Evolutionary conservation across 2,888 invertebrate species (phyloP), one percentile per base, ranked within the genome.

Genomic region (Mythimna impura): DNA sequence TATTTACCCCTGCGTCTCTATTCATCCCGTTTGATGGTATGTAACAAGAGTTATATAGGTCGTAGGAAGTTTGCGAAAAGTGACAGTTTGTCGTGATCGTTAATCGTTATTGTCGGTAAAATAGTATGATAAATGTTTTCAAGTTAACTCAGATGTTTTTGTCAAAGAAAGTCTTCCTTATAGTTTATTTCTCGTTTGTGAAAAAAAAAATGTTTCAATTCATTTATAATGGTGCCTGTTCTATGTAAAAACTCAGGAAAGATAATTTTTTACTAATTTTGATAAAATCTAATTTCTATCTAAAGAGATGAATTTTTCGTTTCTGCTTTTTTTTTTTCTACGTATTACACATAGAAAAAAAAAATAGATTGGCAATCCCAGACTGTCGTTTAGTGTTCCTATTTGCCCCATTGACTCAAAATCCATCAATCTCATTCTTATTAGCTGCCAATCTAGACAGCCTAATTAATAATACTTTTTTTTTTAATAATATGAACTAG

Each of bases 61-160:
- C 30, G 30, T 30, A 57, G 17, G 3, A 57, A 25, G 25, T 47
- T 50, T 36, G 14, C 1, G 25, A 40, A 40, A 25, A 25, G 6
- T 6, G 12, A 5, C 34, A 60, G n/a, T 36, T 60, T 60, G 36
- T n/a, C n/a, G 20, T n/a, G 34, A 58, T 58, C 20, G 34, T 57
- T 57, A 57, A 57, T 58, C 58, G 34, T 36, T 60, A 40, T n/a
- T 25, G 52, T 10, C 52, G 6, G 34, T 22, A 50, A 55, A 62
- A 62, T 43, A 22, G 34, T 12, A 10, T 30, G 30, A 65, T 34
- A n/a, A 75, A 54, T 75, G 43, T 5, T 25, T 36, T 65, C 47
- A 12, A 52, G n/a, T n/a, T 60, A 30, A 60, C 17, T 43, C 34
- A 52, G 25, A 9, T 62, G 68, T 62, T 43, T 69, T 52, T 50